phyloP scores from a whole-genome alignment of 2,113 vertebrate genomes.

The Scatophagus argus region DNA sequence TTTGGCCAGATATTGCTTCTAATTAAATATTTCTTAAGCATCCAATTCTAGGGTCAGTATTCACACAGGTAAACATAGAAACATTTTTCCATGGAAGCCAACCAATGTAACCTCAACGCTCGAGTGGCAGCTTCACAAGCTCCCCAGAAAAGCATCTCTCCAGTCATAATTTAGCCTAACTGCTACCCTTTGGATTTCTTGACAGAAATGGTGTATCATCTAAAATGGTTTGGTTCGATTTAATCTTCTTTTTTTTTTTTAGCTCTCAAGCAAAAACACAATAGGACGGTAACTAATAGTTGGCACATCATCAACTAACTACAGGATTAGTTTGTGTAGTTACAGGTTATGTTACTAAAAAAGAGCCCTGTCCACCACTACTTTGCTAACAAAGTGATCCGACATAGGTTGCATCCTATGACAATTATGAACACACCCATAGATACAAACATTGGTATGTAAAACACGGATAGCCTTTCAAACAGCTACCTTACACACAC shows the following conservation, averaged over 20 bases:
- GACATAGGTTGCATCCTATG: too few species aligned
- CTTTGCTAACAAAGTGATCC: too few species aligned
- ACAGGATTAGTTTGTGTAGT: background rate
- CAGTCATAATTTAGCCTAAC: background rate
- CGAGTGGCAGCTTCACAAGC: background rate
- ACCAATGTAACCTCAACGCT: constrained; percentile 18
- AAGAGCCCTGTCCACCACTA: too few species aligned
- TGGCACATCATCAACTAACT: background rate
- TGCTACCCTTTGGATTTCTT: background rate
- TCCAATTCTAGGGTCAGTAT: constrained; percentile 34
- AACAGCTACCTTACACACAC: too few species aligned
- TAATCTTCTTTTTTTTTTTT: too few species aligned
- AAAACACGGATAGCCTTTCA: too few species aligned
- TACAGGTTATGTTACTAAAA: background rate
- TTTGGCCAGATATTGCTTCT: constrained; percentile 39
- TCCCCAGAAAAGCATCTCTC: background rate
- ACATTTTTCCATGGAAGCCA: constrained; percentile 25
- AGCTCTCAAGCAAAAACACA: too few species aligned
- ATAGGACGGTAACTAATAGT: too few species aligned
- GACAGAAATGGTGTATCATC: too few species aligned
- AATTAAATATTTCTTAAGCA: constrained; percentile 31
- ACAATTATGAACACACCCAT: too few species aligned
- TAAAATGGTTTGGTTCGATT: too few species aligned
- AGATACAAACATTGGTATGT: too few species aligned
- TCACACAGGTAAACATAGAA: constrained; percentile 43